Conservation (phyloP, 2,888 invertebrate species). For the Digitonthophagus gazella region DNA sequence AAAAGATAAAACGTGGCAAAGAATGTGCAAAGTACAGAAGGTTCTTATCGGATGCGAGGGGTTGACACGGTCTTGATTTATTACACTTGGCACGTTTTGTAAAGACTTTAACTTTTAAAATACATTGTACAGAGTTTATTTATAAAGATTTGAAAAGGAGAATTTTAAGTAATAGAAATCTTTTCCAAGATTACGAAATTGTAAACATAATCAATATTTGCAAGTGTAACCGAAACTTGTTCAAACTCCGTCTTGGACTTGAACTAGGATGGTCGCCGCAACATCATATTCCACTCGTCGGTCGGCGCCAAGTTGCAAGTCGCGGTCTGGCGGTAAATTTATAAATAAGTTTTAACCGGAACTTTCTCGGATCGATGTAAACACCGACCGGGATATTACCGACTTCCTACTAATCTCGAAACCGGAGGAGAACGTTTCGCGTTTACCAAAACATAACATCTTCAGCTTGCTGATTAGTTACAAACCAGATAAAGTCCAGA, state of each 20-base stretch:
- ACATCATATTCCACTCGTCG: not conserved
- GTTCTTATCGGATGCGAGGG: not conserved
- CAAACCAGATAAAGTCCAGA: no score
- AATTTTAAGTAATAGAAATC: not conserved
- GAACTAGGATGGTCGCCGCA: not conserved
- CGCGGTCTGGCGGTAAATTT: not conserved
- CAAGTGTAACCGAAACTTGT: not conserved
- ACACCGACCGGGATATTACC: not conserved
- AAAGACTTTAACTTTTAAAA: not conserved
- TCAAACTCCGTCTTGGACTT: not conserved
- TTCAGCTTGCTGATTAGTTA: no score
- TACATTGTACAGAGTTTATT: no score
- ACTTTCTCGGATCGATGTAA: not conserved
- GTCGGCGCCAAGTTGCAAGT: not conserved
- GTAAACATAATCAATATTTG: not conserved
- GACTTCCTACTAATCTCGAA: no score
- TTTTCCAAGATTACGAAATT: not conserved
- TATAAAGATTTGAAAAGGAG: no score
- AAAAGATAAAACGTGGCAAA: not conserved
- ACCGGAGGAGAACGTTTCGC: no score
- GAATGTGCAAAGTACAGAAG: not conserved
- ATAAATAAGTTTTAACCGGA: not conserved
- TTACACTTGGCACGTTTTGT: slow-evolving; percentile 17
- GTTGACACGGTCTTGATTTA: slow-evolving; percentile 14
- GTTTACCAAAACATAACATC: no score